phyloP scores from a whole-genome alignment of 1,140 invertebrate genomes.

The Philopotamus ludificatus region DNA sequence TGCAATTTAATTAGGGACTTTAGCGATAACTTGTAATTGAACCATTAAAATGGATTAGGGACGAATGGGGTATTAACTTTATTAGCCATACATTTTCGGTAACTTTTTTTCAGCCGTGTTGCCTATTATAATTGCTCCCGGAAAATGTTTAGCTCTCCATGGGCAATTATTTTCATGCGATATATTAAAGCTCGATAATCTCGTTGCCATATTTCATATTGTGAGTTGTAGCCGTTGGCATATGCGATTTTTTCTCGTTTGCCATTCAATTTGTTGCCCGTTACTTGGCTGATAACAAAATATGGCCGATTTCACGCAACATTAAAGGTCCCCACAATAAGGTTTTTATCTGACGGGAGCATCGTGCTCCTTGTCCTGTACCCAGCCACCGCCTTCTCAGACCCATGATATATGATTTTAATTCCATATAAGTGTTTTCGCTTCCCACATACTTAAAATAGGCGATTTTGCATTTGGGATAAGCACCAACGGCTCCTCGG shows the following conservation, averaged over 20 bases:
- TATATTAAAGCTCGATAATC: too few relatives aligned
- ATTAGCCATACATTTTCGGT: not conserved
- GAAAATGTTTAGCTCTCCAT: too few relatives aligned
- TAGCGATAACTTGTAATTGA: conserved; percentile 5
- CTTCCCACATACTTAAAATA: conserved; percentile 1
- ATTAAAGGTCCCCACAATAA: not conserved
- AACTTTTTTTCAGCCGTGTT: not conserved
- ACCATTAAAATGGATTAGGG: conserved; percentile 17
- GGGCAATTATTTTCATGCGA: too few relatives aligned
- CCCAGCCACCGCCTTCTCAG: not conserved
- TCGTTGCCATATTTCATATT: too few relatives aligned
- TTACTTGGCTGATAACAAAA: not conserved
- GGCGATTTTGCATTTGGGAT: not conserved
- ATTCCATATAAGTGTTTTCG: conserved; percentile 9
- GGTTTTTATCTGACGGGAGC: conserved; percentile 4
- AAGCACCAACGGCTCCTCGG: not conserved
- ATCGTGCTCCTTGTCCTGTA: not conserved
- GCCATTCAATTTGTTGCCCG: too few relatives aligned
- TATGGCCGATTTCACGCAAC: not conserved
- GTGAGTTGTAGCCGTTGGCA: too few relatives aligned
- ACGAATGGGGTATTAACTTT: conserved; percentile 10
- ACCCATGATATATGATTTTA: conserved; percentile 6
- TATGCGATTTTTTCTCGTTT: too few relatives aligned
- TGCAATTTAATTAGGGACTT: conserved; percentile 5
- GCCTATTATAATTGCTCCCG: not conserved